These are phyloP conservation scores for Bucorvus abyssinicus DNA, from an alignment of 2,797 vertebrate species.

Conservation along the genomic window DNA sequence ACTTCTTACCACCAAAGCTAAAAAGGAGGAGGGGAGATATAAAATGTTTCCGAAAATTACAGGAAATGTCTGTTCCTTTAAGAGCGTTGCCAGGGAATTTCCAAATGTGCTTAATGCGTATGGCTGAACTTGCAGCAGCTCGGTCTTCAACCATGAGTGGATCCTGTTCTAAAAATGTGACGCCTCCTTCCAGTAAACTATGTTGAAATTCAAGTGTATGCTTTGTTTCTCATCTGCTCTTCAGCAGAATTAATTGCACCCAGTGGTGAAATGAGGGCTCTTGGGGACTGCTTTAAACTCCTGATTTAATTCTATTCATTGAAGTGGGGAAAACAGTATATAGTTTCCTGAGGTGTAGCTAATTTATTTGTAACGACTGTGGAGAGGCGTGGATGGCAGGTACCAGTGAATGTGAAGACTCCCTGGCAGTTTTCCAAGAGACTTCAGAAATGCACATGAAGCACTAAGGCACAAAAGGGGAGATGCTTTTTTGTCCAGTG, in stretches of 20 bases:
- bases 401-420: background rate
- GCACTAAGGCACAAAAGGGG: background rate
- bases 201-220: background rate
- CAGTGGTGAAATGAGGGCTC: background rate
- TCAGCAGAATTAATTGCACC: background rate
- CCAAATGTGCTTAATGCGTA: conserved; percentile 42
- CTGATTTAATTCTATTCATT: background rate
- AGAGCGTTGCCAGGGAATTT: conserved; percentile 65
- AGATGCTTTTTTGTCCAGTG: background rate
- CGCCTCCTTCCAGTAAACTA: background rate
- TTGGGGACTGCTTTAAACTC: background rate
- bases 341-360: background rate
- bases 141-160: background rate
- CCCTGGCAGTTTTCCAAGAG: background rate
- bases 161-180: conserved; percentile 13
- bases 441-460: background rate
- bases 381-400: background rate
- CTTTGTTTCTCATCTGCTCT: background rate
- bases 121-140: conserved; percentile 25
- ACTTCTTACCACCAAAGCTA: conserved; percentile 16
- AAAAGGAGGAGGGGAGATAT: conserved; percentile 8
- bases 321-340: background rate
- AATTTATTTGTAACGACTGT: background rate
- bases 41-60: conserved; percentile 62
- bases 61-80: conserved; percentile 62